Percentiles rank a stretch among this genome's conserved stretches.
phyloP scores from a whole-genome alignment of 92 coral and sea anemone genomes.

The Umimayanthus chanpuru region DNA sequence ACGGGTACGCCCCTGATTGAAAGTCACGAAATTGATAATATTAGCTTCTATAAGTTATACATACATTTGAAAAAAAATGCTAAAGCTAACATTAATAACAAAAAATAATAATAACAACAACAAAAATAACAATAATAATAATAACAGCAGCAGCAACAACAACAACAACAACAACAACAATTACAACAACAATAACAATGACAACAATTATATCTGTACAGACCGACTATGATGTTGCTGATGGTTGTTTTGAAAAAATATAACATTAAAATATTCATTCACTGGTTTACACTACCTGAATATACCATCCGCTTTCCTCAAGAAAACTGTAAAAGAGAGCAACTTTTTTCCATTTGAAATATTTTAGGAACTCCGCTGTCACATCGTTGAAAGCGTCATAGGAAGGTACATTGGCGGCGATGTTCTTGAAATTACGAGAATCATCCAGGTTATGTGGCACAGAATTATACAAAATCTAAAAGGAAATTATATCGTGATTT shows the following conservation, averaged over 20 bases:
- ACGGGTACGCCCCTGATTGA: too few relatives aligned
- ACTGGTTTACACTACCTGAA: slow-evolving; percentile 19
- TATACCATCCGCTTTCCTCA: slow-evolving; percentile 26
- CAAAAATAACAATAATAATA: neutral
- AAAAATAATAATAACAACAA: neutral
- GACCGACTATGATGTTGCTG: too few relatives aligned
- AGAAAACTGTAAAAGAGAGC: slow-evolving; percentile 32
- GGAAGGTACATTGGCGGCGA: slow-evolving; percentile 34
- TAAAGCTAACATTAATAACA: neutral
- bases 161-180: neutral
- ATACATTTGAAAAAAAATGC: too few relatives aligned
- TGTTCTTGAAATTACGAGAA: neutral
- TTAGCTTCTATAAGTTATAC: too few relatives aligned
- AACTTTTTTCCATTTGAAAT: slow-evolving; percentile 32
- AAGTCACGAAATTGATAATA: too few relatives aligned
- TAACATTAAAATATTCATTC: neutral
- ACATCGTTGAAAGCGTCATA: slow-evolving; percentile 38
- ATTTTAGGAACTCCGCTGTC: slow-evolving; percentile 25
- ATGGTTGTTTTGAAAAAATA: neutral
- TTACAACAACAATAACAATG: neutral
- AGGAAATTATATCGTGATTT: neutral
- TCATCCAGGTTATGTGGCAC: slow-evolving; percentile 28
- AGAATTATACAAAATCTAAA: slow-evolving; percentile 27
- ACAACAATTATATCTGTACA: neutral
- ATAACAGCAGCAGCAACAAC: neutral